Evolutionary conservation across 2,113 vertebrate species (phyloP), one percentile per base, ranked within the genome.

Genomic region (Lontra canadensis): DNA sequence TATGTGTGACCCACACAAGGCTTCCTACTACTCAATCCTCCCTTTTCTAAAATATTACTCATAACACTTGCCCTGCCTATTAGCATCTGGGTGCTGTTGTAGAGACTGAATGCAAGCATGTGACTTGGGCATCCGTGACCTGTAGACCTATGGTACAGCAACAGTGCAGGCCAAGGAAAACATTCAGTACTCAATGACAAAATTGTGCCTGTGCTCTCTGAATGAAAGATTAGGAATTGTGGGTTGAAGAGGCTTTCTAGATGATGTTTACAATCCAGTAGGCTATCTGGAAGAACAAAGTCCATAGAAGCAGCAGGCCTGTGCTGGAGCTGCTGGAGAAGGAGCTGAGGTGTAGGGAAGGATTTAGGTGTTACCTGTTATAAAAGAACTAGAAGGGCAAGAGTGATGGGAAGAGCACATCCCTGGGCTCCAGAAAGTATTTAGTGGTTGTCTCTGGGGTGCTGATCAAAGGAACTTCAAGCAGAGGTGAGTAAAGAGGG

Each of bases 351-450:
- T 84, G 7, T 25, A 49, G 34, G 36, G 42, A 61, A 96, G 81
- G 83, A 87, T 88, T 79, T 81, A 81, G 23, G 29, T 81, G 7
- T 74, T 55, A 59, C 42, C 74, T n/a, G 4, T 17, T 71, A 17
- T 21, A 25, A 39, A 52, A 88, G 76, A 69, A 29, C 81, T n/a
- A 4, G 29, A 55, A 52, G 7, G 23, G 14, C 14, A 26, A 61
- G 39, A 17, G 20, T 39, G 76, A 84, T 94, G 93, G 80, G 23
- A 69, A 83, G 26, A n/a, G 31, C 71, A 59, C 84, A 90, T 29
- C 69, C 34, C 31, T 55, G 81, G 57, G 23, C 42, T 81, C 92
- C 8, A 1, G 88, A 93, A 96, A 55, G 65, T 25, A 18, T 63
- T 94, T 61, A 39, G 74, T 39, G 20, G 76, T 59, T 88, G 31